These are phyloP conservation scores for Augiades crinisus DNA, from an alignment of 2,888 invertebrate species.

Conservation along the genomic window DNA sequence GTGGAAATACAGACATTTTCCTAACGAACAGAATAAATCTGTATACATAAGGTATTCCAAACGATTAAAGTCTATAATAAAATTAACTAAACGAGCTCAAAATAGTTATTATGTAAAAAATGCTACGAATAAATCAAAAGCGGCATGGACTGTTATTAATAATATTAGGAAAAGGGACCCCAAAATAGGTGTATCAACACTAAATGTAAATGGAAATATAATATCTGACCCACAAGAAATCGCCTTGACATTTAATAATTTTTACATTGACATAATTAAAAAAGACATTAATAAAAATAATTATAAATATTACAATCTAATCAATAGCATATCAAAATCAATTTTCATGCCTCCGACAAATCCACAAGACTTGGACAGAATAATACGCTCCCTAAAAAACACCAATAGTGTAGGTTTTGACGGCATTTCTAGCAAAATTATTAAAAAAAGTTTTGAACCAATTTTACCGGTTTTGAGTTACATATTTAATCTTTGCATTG, in stretches of 20 bases:
- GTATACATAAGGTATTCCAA: slow-evolving; percentile 4
- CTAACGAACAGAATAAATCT: slow-evolving; percentile 8
- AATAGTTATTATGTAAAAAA: slow-evolving; percentile 15
- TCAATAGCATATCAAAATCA: background rate
- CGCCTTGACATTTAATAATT: slow-evolving; percentile 20
- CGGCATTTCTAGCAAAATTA: background rate
- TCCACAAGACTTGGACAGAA: background rate
- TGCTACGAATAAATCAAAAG: slow-evolving; percentile 17
- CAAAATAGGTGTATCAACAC: background rate
- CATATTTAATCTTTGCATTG: background rate
- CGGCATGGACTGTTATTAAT: slow-evolving; percentile 22
- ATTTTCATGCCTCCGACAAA: slow-evolving; percentile 1
- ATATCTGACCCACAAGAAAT: slow-evolving; percentile 18
- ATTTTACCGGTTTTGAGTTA: background rate
- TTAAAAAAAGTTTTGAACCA: background rate
- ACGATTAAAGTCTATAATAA: slow-evolving; percentile 13
- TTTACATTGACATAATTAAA: slow-evolving; percentile 11
- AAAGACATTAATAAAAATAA: background rate
- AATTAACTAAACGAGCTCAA: slow-evolving; percentile 15
- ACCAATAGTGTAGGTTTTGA: background rate
- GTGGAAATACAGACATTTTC: slow-evolving; percentile 17
- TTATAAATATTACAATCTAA: background rate
- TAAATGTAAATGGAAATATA: background rate
- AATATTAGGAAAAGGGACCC: slow-evolving; percentile 6
- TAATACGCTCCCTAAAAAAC: background rate